phyloP scores from a whole-genome alignment of 2,113 vertebrate species.

The Nycticryphes semicollaris region DNA sequence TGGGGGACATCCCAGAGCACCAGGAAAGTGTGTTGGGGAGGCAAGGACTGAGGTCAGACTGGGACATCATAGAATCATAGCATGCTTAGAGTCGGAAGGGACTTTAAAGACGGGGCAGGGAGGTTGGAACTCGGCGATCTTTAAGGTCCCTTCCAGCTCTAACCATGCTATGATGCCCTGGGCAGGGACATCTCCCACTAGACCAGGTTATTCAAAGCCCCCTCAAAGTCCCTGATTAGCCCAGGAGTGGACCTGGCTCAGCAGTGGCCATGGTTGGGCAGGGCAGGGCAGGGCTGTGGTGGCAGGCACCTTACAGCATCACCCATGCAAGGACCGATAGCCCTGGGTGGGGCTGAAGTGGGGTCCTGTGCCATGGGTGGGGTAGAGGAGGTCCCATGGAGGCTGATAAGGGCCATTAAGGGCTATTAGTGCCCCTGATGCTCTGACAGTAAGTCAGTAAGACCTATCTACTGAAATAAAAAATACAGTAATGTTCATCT shows the following conservation, averaged over 20 bases:
- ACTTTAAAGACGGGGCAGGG: no score
- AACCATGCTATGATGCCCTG: no score
- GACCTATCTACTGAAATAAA: neutral
- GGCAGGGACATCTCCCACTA: no score
- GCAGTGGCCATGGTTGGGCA: fast-evolving
- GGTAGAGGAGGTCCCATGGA: neutral
- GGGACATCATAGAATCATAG: neutral
- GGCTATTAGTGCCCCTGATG: neutral
- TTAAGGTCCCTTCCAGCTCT: no score
- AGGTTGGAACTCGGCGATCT: no score
- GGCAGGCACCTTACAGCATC: neutral
- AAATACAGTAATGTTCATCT: neutral
- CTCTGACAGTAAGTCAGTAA: neutral
- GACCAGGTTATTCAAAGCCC: no score
- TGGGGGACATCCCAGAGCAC: neutral
- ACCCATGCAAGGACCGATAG: neutral
- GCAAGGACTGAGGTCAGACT: neutral
- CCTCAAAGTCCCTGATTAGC: no score
- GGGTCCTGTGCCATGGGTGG: neutral
- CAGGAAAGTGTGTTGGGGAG: neutral
- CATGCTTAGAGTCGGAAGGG: no score
- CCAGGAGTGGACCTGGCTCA: fast-evolving
- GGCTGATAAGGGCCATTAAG: neutral
- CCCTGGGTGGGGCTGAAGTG: neutral
- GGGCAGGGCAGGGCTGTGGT: fast-evolving